Evolutionary conservation across 2,113 vertebrate genomes (phyloP).

Genomic region (Toxotes chatareus): DNA sequence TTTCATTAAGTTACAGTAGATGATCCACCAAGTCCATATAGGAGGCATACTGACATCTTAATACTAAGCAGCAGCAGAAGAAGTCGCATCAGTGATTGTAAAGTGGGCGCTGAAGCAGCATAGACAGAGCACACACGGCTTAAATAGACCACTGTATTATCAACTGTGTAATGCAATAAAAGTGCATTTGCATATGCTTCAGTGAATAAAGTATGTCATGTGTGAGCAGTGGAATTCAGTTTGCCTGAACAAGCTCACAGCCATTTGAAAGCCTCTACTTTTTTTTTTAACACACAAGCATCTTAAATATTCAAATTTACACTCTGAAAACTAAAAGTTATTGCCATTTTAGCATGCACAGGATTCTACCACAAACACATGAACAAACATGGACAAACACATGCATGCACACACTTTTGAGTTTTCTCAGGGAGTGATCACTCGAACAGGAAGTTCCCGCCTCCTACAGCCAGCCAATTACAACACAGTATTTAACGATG

Average conservation of each 20-base stretch:
- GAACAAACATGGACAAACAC: background rate
- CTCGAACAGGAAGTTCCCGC: constrained; percentile 71
- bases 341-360: background rate
- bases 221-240: background rate
- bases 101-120: background rate
- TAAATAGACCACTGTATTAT: background rate
- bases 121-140: background rate
- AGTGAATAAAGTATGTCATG: too few relatives aligned
- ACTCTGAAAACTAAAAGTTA: constrained; percentile 28
- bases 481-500: constrained; percentile 27
- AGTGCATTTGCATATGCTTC: background rate
- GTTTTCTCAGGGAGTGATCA: constrained; percentile 65
- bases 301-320: constrained; percentile 17
- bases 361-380: constrained; percentile 2
- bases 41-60: background rate
- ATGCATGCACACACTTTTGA: constrained; percentile 8
- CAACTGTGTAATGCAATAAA: background rate
- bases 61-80: background rate
- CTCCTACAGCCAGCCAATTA: constrained; percentile 74
- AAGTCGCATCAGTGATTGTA: background rate
- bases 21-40: background rate
- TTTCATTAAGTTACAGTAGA: too few relatives aligned
- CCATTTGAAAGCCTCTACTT: background rate
- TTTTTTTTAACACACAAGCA: background rate
- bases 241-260: background rate